Evolutionary conservation across 2,113 vertebrate genomes (phyloP).

Genomic region (Terrapene triunguis): DNA sequence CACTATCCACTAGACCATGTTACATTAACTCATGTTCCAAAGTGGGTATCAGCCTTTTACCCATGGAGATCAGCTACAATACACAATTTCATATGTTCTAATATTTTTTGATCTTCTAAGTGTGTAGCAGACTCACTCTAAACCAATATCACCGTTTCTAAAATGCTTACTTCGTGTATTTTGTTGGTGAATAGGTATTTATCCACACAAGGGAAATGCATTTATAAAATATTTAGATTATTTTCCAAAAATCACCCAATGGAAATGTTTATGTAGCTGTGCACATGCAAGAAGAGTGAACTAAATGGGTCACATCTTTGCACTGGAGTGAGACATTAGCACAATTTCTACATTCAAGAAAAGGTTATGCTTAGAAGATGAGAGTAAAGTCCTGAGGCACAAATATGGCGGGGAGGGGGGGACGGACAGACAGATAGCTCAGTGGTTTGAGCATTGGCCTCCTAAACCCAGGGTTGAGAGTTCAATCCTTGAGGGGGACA

Average conservation of each 20-base stretch:
- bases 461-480: too few species aligned
- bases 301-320: conserved; percentile 18
- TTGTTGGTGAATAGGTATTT: conserved; percentile 43
- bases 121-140: conserved; percentile 11
- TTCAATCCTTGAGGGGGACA: too few species aligned
- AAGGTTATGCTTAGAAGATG: conserved; percentile 30
- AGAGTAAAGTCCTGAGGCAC: not conserved
- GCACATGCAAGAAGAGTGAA: conserved; percentile 20
- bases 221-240: conserved; percentile 42
- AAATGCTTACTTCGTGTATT: conserved; percentile 27
- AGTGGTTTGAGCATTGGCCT: too few species aligned
- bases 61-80: not conserved
- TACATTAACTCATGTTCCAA: too few species aligned
- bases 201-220: conserved; percentile 15
- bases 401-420: not conserved
- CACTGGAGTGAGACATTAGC: conserved; percentile 12
- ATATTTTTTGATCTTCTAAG: conserved; percentile 42
- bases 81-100: conserved; percentile 23
- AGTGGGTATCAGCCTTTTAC: not conserved
- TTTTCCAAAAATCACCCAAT: conserved; percentile 21
- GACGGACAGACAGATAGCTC: too few species aligned
- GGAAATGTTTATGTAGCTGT: conserved; percentile 33
- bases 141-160: conserved; percentile 24
- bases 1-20: rapidly evolving
- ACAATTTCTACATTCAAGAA: conserved; percentile 31